A percentile compares a stretch with the other conserved stretches of the same genome.
phyloP scores from a whole-genome alignment of 2,888 invertebrate genomes.

The Hyalella azteca region DNA sequence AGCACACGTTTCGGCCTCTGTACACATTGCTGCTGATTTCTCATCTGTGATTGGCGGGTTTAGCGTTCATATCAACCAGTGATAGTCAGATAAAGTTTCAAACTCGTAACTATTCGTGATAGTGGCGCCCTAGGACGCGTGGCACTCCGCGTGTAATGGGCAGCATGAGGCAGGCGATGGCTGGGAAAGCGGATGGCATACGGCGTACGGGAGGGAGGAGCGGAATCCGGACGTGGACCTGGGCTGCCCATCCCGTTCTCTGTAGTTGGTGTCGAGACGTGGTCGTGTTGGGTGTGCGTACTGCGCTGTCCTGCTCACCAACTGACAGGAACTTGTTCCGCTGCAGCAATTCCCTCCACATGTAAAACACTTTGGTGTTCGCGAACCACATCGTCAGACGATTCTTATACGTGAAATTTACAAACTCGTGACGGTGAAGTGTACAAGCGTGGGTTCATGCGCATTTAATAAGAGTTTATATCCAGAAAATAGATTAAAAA shows the following conservation, averaged over 20 bases:
- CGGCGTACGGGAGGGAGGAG: no score
- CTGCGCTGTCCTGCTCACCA: background rate
- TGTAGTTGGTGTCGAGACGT: constrained; percentile 29
- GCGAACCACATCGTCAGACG: no score
- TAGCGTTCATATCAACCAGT: no score
- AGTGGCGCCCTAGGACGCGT: background rate
- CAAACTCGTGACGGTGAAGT: background rate
- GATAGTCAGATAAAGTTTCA: no score
- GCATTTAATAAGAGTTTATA: no score
- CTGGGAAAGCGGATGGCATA: no score
- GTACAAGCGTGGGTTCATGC: background rate
- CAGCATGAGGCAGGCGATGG: background rate
- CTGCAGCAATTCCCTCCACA: background rate
- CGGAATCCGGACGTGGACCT: background rate
- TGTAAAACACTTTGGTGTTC: background rate
- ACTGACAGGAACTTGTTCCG: background rate
- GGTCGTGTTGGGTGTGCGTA: background rate
- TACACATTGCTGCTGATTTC: no score
- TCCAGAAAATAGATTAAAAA: no score
- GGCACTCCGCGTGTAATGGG: constrained; percentile 3
- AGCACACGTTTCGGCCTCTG: no score
- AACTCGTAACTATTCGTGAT: no score
- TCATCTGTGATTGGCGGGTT: no score
- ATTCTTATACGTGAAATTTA: no score
- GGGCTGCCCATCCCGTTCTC: constrained; percentile 15